These are phyloP conservation scores for Ranitomeya imitator DNA, from an alignment of 2,113 vertebrate species.

Conservation along the genomic window DNA sequence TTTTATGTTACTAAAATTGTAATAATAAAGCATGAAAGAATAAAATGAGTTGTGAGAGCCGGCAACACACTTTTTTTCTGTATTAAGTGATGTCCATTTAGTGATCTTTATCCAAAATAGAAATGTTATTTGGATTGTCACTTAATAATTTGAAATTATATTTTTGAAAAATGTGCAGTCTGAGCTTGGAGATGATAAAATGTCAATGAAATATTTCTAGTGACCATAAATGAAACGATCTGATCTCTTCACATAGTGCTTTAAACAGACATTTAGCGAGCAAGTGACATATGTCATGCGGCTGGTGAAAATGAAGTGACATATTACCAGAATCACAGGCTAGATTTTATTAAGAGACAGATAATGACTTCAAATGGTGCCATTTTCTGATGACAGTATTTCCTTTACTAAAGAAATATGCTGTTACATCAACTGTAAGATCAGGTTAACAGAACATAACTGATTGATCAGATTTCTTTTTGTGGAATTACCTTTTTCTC, in stretches of 20 bases:
- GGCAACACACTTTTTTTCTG: background rate
- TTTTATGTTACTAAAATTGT: background rate
- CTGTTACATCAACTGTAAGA: slow-evolving; percentile 2
- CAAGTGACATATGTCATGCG: slow-evolving; percentile 50
- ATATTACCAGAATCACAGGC: slow-evolving; percentile 43
- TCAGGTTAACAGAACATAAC: background rate
- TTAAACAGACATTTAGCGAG: slow-evolving; percentile 32
- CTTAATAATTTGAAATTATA: background rate
- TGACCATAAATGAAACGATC: slow-evolving; percentile 15
- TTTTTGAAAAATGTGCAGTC: background rate
- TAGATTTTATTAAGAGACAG: slow-evolving; percentile 30
- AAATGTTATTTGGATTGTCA: background rate
- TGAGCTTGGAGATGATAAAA: background rate
- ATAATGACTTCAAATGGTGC: slow-evolving; percentile 49
- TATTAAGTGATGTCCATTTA: background rate
- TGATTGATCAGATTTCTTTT: slow-evolving; percentile 17
- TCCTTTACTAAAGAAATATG: slow-evolving; percentile 41
- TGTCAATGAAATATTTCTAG: background rate
- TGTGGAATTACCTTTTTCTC: slow-evolving; percentile 23
- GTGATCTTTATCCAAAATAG: background rate
- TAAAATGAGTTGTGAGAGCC: background rate
- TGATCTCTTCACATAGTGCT: slow-evolving; percentile 14
- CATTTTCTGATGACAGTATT: slow-evolving; percentile 46
- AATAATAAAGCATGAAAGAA: background rate
- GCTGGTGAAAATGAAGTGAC: slow-evolving; percentile 55